Base-by-base conservation (phyloP, 2,888 invertebrate genomes). In the Syrista parreyssii region DNA sequence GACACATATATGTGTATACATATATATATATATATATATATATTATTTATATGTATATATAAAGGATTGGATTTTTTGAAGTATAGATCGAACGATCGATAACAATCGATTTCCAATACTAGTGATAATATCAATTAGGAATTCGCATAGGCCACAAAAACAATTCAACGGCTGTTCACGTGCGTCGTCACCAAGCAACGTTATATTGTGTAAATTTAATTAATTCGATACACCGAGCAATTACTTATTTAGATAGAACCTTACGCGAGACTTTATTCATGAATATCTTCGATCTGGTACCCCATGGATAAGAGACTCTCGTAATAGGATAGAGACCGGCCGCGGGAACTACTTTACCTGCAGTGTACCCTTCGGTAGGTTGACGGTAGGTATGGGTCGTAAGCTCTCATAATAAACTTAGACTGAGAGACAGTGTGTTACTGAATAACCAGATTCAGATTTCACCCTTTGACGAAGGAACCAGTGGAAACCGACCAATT, bases 341-440 rank as follows among this genome's bases (percentile, higher is more conserved):
- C 91, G 88, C 88, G 90, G 90, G 90, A 89, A 87, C 89, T 92
- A 92, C 92, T 89, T 92, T 92, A 92, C 92, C 92, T 92, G 89
- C 89, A 89, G 84, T 86, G 87, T 88, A 91, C 91, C 91, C 90
- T 89, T 91, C 86, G 88, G 89, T 89, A 90, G 89, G 89, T 87
- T 89, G 91, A 88, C 87, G 89, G 88, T 89, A 89, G 89, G 90
- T 87, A 91, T 89, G 89, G 89, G 90, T 91, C 89, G 87, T 85
- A 89, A 89, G 88, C 89, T 89, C 91, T 91, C 90, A 89, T 91
- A 89, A 87, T 90, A 89, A 90, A 91, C 88, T 89, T 91, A 90
- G 88, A 91, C 88, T 88, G 89, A 89, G 90, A 90, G 89, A 88
- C 88, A 89, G 82, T 90, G 89, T 87, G 87, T 90, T 89, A 90